Evolutionary conservation across 1,140 invertebrate genomes (phyloP).

Genomic region (Lepidurus apus): DNA sequence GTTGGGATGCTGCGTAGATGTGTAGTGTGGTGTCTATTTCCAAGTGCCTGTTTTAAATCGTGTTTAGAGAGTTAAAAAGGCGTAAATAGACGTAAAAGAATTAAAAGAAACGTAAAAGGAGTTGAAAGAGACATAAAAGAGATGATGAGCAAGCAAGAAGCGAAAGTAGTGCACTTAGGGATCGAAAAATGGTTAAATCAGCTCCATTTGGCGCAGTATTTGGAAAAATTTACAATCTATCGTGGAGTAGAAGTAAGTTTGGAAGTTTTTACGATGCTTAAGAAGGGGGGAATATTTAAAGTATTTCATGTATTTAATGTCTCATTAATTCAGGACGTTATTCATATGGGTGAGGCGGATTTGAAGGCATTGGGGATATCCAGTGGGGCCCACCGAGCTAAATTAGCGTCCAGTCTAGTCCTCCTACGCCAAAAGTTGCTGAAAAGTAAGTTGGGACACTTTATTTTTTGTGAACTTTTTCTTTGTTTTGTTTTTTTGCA

Average conservation of each 20-base stretch:
- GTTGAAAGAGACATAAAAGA: too few relatives aligned
- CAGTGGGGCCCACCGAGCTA: conserved; percentile 55
- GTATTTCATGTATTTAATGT: not conserved
- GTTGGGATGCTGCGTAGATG: not conserved
- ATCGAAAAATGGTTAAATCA: conserved; percentile 46
- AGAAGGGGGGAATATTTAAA: not conserved
- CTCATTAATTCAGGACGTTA: conserved; percentile 47
- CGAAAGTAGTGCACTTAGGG: conserved; percentile 42
- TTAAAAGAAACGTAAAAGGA: not conserved
- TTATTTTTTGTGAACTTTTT: conserved; percentile 32
- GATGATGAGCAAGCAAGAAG: not conserved
- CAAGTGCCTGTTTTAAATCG: not conserved
- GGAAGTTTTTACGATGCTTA: not conserved
- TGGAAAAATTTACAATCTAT: conserved; percentile 46
- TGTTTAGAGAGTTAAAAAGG: not conserved
- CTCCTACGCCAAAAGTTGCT: conserved; percentile 54
- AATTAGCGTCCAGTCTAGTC: conserved; percentile 58
- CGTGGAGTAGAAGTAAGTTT: conserved; percentile 48
- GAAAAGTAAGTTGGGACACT: conserved; percentile 18
- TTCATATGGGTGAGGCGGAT: conserved; percentile 54
- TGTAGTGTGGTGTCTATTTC: not conserved
- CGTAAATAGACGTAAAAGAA: too few relatives aligned
- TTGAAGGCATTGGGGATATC: conserved; percentile 56
- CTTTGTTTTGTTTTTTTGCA: not conserved
- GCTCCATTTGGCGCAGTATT: conserved; percentile 47